Conservation (phyloP, 2,888 invertebrate species). For the Troides oblongomaculatus region DNA sequence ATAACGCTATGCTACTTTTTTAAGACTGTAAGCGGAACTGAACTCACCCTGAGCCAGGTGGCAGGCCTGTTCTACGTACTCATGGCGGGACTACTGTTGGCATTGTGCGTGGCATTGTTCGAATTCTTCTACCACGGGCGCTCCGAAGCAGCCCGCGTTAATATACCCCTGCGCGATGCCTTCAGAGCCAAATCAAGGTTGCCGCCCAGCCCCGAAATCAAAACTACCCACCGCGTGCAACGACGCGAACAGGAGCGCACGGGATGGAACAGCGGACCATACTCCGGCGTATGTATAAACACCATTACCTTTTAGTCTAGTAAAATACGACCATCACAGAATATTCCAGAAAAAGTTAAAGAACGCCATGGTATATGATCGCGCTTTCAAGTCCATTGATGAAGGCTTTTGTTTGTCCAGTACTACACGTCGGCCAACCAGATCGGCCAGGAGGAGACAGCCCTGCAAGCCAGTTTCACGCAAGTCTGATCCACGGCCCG, state of each 20-base stretch:
- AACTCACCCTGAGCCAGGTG: conserved; percentile 95
- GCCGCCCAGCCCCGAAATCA: conserved; percentile 75
- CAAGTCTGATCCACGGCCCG: conserved; percentile 85
- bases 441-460: conserved; percentile 83
- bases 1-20: conserved; percentile 29
- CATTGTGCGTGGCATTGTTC: conserved; percentile 92
- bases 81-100: conserved; percentile 93
- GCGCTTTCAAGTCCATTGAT: too few species aligned
- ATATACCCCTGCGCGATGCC: conserved; percentile 90
- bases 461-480: conserved; percentile 89
- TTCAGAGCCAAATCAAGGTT: conserved; percentile 91
- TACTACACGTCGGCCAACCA: conserved; percentile 90
- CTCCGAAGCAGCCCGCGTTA: conserved; percentile 86
- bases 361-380: too few species aligned
- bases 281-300: conserved; percentile 54
- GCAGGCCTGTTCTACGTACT: conserved; percentile 99
- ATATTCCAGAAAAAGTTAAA: too few species aligned
- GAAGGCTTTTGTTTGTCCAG: conserved; percentile 68
- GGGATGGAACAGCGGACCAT: conserved; percentile 69
- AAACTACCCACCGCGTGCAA: conserved; percentile 36
- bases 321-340: too few species aligned
- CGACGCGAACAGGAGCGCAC: conserved; percentile 55
- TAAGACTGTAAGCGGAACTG: conserved; percentile 87
- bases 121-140: conserved; percentile 97
- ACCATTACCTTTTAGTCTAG: too few species aligned